phyloP scores from a whole-genome alignment of 2,113 vertebrate species.

The Tor tambroides region DNA sequence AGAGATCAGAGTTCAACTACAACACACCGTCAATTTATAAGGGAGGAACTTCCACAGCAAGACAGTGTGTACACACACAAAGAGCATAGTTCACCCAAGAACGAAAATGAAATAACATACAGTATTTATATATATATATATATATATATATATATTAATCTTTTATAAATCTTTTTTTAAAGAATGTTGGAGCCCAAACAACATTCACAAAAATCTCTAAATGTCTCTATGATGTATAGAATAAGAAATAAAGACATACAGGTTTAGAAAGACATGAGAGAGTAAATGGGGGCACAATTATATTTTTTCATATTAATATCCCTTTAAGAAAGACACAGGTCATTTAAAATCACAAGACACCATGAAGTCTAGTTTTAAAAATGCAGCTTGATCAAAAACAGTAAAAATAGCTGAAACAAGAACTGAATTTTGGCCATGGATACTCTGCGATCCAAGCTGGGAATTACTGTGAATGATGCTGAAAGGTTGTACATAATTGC shows the following conservation, averaged over 20 bases:
- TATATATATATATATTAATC: too few species aligned
- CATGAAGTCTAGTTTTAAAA: slow-evolving; percentile 21
- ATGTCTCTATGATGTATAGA: not conserved
- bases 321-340: not conserved
- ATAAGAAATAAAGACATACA: not conserved
- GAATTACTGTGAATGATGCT: slow-evolving; percentile 18
- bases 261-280: not conserved
- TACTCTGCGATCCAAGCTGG: not conserved
- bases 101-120: too few species aligned
- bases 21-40: slow-evolving; percentile 20
- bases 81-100: not conserved
- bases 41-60: not conserved
- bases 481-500: slow-evolving; percentile 18
- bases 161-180: too few species aligned
- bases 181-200: too few species aligned
- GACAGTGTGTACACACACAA: not conserved
- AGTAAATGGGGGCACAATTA: not conserved
- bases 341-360: slow-evolving; percentile 7
- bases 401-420: slow-evolving; percentile 44
- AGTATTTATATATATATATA: too few species aligned
- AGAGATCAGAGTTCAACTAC: slow-evolving; percentile 32
- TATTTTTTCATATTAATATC: too few species aligned
- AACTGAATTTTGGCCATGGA: slow-evolving; percentile 46
- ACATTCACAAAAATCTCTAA: too few species aligned
- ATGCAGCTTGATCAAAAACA: slow-evolving; percentile 42